Evolutionary conservation across 2,797 vertebrate genomes (phyloP), one percentile per base, ranked within the genome.

Genomic region (Heterohyrax brucei): DNA sequence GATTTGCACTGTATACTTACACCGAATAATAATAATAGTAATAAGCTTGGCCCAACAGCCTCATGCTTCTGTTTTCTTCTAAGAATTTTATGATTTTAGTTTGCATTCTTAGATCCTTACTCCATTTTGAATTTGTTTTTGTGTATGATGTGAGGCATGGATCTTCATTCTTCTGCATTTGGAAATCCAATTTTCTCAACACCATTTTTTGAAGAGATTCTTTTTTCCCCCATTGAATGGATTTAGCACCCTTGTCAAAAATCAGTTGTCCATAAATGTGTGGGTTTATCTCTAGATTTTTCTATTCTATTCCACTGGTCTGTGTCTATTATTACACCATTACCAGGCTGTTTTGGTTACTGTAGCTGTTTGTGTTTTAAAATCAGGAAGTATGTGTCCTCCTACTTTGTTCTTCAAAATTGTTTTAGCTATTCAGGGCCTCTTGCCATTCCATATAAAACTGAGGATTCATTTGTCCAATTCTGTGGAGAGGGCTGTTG

Each of bases 81-180:
- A 56, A 56, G 53, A 56, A 56, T 56, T 56, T 56, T 56, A 56
- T 87, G 82, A 56, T 68, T 96, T 81, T 88, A 93, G 30, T 46
- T 77, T 10, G 75, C 78, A 80, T 5, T 0, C 93, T 56, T 56
- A 56, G 50, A 26, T 70, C 53, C 93, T 96, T 87, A 66, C 86
- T 80, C 39, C 46, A 72, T 66, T 78, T 94, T 77, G 72, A 85
- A 48, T 92, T 91, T 92, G 80, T 62, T 95, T 95, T 92, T 94
- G 53, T 89, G 22, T 94, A 14, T 79, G 9, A 7, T 85, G 16
- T 78, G 75, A 93, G 75, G 91, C 4, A 89, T 91, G 61, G 93
- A 61, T 92, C 73, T 89, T 93, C 56, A 33, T n/a, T 79, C 70
- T 95, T 95, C 92, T 78, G 44, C 86, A 21, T 75, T 56, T 56